phyloP scores from a whole-genome alignment of 2,888 invertebrate genomes.

The Mycalesis mineus region DNA sequence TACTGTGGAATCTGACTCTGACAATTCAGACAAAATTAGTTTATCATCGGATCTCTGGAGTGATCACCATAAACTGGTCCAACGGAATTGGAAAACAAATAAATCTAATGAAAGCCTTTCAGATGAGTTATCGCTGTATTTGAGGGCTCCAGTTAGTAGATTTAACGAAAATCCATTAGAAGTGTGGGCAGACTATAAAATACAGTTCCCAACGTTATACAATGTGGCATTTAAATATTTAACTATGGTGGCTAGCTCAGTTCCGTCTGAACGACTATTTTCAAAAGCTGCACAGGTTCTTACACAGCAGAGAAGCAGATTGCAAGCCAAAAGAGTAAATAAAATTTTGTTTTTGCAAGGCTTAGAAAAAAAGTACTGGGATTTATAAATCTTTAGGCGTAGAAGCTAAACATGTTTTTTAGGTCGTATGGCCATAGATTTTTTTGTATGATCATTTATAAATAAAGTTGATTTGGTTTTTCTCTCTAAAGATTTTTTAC shows the following conservation, averaged over 20 bases:
- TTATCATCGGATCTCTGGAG: no score
- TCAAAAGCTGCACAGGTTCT: neutral
- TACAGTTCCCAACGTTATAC: neutral
- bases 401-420: no score
- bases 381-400: no score
- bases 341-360: neutral
- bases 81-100: neutral
- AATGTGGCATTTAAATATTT: no score
- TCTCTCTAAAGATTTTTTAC: no score
- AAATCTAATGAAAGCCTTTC: neutral
- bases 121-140: conserved; percentile 31
- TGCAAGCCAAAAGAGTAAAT: neutral
- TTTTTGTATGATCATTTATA: no score
- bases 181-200: conserved; percentile 28
- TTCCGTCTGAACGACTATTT: neutral
- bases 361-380: neutral
- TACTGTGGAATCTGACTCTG: no score
- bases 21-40: no score
- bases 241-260: no score
- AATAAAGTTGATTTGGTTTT: no score
- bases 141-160: conserved; percentile 32
- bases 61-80: neutral
- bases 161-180: conserved; percentile 32
- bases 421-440: no score
- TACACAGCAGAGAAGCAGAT: neutral